Base-by-base conservation (phyloP, 2,113 vertebrate species). In the Amia ocellicauda region DNA sequence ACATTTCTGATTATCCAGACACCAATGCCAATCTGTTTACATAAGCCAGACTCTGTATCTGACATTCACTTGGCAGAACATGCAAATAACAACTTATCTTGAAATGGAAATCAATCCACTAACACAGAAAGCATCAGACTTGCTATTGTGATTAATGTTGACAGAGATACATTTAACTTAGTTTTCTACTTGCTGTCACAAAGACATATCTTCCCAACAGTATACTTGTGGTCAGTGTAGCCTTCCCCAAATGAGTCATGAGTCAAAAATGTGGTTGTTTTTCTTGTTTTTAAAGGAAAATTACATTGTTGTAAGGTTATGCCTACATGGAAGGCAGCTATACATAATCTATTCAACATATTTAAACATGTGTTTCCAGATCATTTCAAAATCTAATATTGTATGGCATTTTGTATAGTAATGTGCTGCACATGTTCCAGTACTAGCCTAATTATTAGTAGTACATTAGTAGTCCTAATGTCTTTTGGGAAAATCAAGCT, bases 71-170 rank as follows among this genome's bases (percentile, higher is more conserved):
- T 85, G 82, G 83, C 83, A 85, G 81, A 76, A 23, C 67, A 65
- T 71, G 70, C 66, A 66, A 77, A 77, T 69, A 79, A 73, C 67
- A 68, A 68, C 70, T 74, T 80, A 71, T 78, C 70, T 71, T 65
- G 24, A 49, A 76, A 80, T 74, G 80, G 73, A 66, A 58, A 66
- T 52, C 56, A 24, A 49, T 47, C 29, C 47, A 3, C 3, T 60
- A 66, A 26, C 53, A 28, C 58, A 65, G 24, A 57, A 59, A 62
- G 40, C 42, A 60, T 59, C 59, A 58, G 43, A 68, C 70, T 82
- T 42, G 82, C 78, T 82, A 81, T 58, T 66, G 74, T 86, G 83
- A 92, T 86, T 85, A 87, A 83, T 83, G 79, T 72, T 76, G 76
- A 76, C 65, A 9, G 63, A 67, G 72, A 69, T 64, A 57, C 65